A percentile compares a stretch with the other conserved stretches of the same genome.
Conservation (phyloP, 2,113 vertebrate species). For the Ophiodon elongatus region DNA sequence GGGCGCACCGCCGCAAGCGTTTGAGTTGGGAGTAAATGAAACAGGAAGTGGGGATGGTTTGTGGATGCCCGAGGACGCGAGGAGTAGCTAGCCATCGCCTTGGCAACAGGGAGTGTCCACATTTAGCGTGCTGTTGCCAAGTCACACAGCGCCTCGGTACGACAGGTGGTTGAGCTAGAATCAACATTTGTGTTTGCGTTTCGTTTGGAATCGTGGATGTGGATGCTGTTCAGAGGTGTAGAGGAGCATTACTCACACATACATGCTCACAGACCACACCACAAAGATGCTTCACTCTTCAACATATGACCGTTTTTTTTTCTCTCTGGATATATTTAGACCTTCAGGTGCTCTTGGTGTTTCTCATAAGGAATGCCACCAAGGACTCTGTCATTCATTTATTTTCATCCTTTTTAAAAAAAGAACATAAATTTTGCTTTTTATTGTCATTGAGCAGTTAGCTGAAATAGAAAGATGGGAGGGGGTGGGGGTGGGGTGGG, state of each 20-base stretch:
- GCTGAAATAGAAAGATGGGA: background rate
- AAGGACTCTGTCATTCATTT: background rate
- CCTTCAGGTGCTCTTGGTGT: background rate
- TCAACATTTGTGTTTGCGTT: conserved; percentile 67
- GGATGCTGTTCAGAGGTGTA: conserved; percentile 14
- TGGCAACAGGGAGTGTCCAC: conserved; percentile 74
- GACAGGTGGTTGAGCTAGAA: conserved; percentile 73
- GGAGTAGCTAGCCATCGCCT: conserved; percentile 39
- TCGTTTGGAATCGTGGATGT: conserved; percentile 41
- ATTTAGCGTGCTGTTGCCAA: conserved; percentile 50
- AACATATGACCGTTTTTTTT: background rate
- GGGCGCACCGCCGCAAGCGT: conserved; percentile 5
- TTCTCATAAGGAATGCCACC: conserved; percentile 12
- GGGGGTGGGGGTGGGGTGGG: too few species aligned
- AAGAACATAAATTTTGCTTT: background rate
- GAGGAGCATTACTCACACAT: conserved; percentile 15
- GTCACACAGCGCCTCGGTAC: conserved; percentile 39
- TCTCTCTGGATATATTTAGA: conserved; percentile 50
- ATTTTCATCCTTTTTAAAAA: background rate
- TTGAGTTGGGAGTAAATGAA: conserved; percentile 43
- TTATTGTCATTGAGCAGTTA: background rate
- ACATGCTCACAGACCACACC: background rate
- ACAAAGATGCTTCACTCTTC: conserved; percentile 5
- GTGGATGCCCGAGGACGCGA: conserved; percentile 23
- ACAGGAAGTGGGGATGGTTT: conserved; percentile 66